phyloP scores from a whole-genome alignment of 1,140 invertebrate species.

The Chrysomallon squamiferum region DNA sequence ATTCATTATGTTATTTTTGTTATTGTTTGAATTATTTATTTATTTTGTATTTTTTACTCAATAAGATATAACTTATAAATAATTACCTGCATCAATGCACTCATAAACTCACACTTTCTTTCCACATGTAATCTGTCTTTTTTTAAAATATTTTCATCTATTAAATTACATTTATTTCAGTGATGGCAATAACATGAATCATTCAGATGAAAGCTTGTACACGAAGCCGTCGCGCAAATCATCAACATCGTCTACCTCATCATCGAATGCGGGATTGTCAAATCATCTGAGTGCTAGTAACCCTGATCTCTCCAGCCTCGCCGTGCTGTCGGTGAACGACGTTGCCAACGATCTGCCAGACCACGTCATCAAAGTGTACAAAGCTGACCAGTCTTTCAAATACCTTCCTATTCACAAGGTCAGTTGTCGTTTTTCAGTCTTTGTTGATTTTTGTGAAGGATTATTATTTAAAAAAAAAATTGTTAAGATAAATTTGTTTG shows the following conservation, averaged over 20 bases:
- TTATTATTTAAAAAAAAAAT: background rate
- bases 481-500: background rate
- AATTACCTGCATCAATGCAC: no score
- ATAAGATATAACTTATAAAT: no score
- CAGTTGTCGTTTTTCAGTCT: conserved; percentile 15
- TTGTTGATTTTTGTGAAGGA: no score
- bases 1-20: no score
- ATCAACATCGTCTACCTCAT: conserved; percentile 43
- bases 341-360: conserved; percentile 86
- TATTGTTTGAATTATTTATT: no score
- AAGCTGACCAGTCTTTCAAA: conserved; percentile 96
- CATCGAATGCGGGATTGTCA: conserved; percentile 31
- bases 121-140: no score
- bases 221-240: conserved; percentile 34
- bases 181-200: conserved; percentile 34
- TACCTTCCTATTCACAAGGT: conserved; percentile 94
- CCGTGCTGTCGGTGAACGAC: conserved; percentile 45
- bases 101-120: no score
- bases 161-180: no score
- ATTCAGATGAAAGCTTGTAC: conserved; percentile 54
- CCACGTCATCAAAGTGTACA: conserved; percentile 91
- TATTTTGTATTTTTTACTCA: no score
- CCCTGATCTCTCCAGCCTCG: conserved; percentile 74
- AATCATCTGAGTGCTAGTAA: conserved; percentile 79
- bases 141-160: no score